Percentiles rank a stretch among this genome's conserved stretches.
phyloP scores from a whole-genome alignment of 2,113 vertebrate species.

The Erythrocercus mccallii region DNA sequence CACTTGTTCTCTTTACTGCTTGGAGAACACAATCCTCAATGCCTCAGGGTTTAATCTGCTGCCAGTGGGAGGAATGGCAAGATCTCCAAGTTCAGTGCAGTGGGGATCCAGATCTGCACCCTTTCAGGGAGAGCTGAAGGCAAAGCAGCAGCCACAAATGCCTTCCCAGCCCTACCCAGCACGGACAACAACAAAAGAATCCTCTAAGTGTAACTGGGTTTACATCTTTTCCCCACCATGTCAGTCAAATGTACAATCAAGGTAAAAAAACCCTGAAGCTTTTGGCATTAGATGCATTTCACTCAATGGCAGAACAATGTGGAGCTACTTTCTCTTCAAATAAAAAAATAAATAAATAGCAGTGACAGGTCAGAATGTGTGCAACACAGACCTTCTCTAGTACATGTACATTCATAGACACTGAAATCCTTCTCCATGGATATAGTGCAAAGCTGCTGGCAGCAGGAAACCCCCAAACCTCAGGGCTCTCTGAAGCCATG shows the following conservation, averaged over 20 bases:
- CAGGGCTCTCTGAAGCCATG: not conserved
- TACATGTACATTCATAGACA: conserved; percentile 37
- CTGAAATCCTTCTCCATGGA: conserved; percentile 7
- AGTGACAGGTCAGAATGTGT: not conserved
- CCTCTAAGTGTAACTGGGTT: not conserved
- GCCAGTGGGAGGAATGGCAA: not conserved
- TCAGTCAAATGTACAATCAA: not conserved
- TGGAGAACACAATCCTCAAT: fast-evolving
- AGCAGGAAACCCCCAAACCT: not conserved
- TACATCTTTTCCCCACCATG: not conserved
- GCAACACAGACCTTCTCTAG: conserved; percentile 29
- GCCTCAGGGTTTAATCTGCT: not conserved
- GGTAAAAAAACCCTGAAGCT: not conserved
- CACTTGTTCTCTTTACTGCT: not conserved
- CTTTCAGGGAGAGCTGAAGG: not conserved
- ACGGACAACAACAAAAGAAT: not conserved
- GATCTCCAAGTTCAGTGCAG: not conserved
- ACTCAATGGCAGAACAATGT: conserved; percentile 4
- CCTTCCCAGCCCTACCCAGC: not conserved
- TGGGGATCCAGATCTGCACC: not conserved
- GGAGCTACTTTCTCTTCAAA: conserved; percentile 27
- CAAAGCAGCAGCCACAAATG: not conserved
- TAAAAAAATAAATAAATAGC: conserved; percentile 56
- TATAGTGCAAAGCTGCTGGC: conserved; percentile 56
- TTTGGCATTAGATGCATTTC: conserved; percentile 32